phyloP scores from a whole-genome alignment of 2,113 vertebrate genomes.

The Meriones unguiculatus region DNA sequence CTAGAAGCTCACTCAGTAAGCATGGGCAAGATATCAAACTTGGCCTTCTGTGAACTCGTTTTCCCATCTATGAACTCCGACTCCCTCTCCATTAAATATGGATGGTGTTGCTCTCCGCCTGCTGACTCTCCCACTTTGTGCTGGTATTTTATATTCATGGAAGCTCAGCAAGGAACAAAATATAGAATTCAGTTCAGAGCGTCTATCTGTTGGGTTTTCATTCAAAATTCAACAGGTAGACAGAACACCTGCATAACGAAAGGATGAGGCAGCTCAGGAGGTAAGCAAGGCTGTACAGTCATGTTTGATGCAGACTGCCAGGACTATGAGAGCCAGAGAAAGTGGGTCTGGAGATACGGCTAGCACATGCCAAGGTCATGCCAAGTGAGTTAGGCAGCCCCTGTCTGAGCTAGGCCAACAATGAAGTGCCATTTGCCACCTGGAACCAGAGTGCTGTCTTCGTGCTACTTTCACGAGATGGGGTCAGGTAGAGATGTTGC shows the following conservation, averaged over 20 bases:
- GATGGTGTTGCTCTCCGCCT: constrained; percentile 67
- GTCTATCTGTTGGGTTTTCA: constrained; percentile 71
- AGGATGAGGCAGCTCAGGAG: constrained; percentile 24
- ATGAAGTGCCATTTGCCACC: neutral
- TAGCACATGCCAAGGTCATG: neutral
- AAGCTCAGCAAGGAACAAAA: constrained; percentile 76
- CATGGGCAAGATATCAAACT: constrained; percentile 57
- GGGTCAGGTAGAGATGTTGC: neutral
- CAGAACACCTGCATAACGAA: constrained; percentile 27
- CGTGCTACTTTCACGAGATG: neutral
- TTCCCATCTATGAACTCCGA: constrained; percentile 52
- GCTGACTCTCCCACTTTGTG: constrained; percentile 71
- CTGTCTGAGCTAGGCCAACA: constrained; percentile 1
- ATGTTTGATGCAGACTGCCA: neutral
- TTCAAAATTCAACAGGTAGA: constrained; percentile 78
- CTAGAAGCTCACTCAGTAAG: constrained; percentile 46
- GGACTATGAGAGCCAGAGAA: neutral
- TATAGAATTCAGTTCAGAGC: constrained; percentile 69
- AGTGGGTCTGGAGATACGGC: constrained; percentile 49
- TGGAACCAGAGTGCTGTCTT: neutral
- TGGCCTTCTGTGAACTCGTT: constrained; percentile 33
- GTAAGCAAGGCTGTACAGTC: neutral
- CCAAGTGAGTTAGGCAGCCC: neutral
- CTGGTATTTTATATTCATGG: constrained; percentile 75
- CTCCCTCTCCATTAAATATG: constrained; percentile 78